Evolutionary conservation across 2,888 invertebrate genomes (phyloP), one percentile per base, ranked within the genome.

Genomic region (Coleophora deauratella): DNA sequence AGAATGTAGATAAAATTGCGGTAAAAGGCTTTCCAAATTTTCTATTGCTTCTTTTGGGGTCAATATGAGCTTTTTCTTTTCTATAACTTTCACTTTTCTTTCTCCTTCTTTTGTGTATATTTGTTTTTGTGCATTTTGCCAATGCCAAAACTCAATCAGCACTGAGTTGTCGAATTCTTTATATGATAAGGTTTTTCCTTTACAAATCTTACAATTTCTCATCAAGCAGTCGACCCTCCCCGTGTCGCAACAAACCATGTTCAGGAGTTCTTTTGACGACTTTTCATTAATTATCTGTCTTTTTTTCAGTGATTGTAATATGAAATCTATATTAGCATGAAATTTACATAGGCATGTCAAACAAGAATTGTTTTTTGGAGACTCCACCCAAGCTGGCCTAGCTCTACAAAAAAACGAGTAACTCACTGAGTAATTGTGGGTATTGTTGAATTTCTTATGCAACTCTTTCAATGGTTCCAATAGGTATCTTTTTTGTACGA

Each of bases 161-260:
- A 41, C 42, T 45, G 33, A 35, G 27, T 43, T 38, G 36, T 50
- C 42, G 36, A 44, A 46, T 43, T 48, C 50, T 38, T 12, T 35
- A 38, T 51, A 53, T 38, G n/a, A n/a, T n/a, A n/a, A n/a, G n/a
- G n/a, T n/a, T n/a, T n/a, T n/a, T n/a, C n/a, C n/a, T n/a, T n/a
- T 42, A 42, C 27, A 45, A 35, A 39, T 37, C 46, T 50, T 54
- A 48, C 52, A 54, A 40, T 43, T 45, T 55, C 51, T 45, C 37
- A 48, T 45, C 8, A 51, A 42, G 47, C 50, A 54, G 43, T 13
- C 44, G 42, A 50, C 54, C 41, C 37, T 43, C 41, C 49, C 54
- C 42, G 48, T 44, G 41, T 52, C 47, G 36, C 52, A 55, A 43
- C 55, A 55, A 47, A 53, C 45, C 38, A 10, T 21, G 38, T 45